These are phyloP conservation scores for Takifugu ocellatus DNA, from an alignment of 2,797 vertebrate species.

Conservation along the genomic window DNA sequence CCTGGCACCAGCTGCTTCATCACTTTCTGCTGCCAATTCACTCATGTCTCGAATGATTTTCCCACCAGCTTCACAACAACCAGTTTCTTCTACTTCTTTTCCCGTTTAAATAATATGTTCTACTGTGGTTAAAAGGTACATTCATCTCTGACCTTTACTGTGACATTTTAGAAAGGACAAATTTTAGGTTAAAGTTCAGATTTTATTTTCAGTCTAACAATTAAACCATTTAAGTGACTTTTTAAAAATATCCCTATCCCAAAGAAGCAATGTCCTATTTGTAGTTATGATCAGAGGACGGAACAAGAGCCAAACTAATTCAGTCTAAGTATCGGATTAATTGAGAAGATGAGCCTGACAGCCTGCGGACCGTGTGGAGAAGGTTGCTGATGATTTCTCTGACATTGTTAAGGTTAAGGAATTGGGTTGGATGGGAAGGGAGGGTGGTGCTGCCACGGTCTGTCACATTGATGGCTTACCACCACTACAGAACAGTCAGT, in stretches of 20 bases:
- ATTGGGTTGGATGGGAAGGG: constrained; percentile 27
- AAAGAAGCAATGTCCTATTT: neutral
- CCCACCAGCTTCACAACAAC: constrained; percentile 13
- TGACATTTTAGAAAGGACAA: too few species aligned
- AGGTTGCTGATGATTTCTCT: constrained; percentile 36
- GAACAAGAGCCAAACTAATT: constrained; percentile 32
- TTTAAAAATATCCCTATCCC: too few species aligned
- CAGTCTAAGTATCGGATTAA: constrained; percentile 46
- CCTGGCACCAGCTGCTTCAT: constrained; percentile 47
- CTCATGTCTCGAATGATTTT: constrained; percentile 23
- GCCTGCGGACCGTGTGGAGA: constrained; percentile 28
- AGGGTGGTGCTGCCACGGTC: constrained; percentile 34
- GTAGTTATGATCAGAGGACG: constrained; percentile 5
- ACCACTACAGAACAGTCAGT: constrained; percentile 52
- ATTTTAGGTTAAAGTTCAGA: too few species aligned
- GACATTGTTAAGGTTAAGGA: constrained; percentile 32
- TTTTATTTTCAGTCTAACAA: too few species aligned
- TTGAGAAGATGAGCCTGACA: constrained; percentile 32
- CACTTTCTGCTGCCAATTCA: constrained; percentile 30
- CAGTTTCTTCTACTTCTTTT: neutral
- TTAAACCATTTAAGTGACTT: neutral
- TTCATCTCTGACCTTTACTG: too few species aligned
- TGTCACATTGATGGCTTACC: constrained; percentile 62
- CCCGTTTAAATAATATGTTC: too few species aligned
- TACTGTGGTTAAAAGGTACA: too few species aligned